Conservation (phyloP, 2,113 vertebrate species). For the Thermophis baileyi region DNA sequence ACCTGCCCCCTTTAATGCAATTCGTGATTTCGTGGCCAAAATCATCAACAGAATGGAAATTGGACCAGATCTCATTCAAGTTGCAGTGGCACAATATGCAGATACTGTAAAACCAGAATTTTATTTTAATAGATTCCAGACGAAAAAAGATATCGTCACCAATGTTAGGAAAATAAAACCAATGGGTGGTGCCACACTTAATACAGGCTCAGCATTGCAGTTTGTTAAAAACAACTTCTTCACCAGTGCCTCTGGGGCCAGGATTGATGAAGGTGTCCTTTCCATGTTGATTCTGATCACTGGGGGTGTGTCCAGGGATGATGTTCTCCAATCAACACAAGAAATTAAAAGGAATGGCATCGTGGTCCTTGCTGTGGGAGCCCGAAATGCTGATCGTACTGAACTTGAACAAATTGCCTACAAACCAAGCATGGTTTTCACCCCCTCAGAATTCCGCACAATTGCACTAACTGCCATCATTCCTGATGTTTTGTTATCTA, state of each 20-base stretch:
- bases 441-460: constrained; percentile 70
- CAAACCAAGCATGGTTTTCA: constrained; percentile 68
- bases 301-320: constrained; percentile 83
- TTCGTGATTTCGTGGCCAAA: constrained; percentile 81
- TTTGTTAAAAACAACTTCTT: constrained; percentile 81
- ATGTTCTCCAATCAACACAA: constrained; percentile 64
- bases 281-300: constrained; percentile 86
- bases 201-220: constrained; percentile 84
- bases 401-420: constrained; percentile 84
- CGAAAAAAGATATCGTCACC: constrained; percentile 62
- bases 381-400: constrained; percentile 57
- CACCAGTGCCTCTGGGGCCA: constrained; percentile 73
- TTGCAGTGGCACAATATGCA: constrained; percentile 83
- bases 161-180: constrained; percentile 70
- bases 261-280: constrained; percentile 74
- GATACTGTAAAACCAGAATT: constrained; percentile 76
- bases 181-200: constrained; percentile 65
- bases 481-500: constrained; percentile 62
- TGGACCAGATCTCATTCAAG: constrained; percentile 83
- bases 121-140: constrained; percentile 74
- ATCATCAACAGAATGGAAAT: constrained; percentile 84
- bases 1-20: constrained; percentile 60
- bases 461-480: constrained; percentile 64
- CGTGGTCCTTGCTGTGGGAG: constrained; percentile 77
- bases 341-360: constrained; percentile 76